Evolutionary conservation across 2,797 vertebrate species (phyloP), one percentile per base, ranked within the genome.

Genomic region (Girardinus metallicus): DNA sequence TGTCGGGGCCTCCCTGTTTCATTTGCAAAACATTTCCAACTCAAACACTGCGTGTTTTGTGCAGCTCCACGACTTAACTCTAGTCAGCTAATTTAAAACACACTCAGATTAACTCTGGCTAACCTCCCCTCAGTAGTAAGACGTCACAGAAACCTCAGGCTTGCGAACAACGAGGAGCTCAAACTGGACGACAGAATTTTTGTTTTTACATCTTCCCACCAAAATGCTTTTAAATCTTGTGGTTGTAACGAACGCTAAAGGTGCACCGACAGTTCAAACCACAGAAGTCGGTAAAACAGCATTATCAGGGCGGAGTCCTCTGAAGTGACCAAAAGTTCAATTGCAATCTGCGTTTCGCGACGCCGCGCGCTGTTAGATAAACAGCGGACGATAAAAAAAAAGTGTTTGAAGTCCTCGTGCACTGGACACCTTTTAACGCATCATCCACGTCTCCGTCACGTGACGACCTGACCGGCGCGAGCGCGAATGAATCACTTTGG

Each of bases 311-410:
- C 2, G 68, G 83, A 34, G 79, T 51, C 39, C 34, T 46, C 79
- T 77, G 62, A 81, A 68, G 49, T 78, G 86, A 53, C 72, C 86
- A 93, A 93, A 91, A 86, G 90, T 90, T 91, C 82, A 90, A 74
- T 77, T 82, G 57, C 88, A 87, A 89, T 94, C 84, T 83, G n/a
- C 71, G 77, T 74, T 80, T 44, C 77, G 51, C 44, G 66, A 73
- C 29, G 73, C 74, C 80, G 74, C 74, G 86, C 1, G 11, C 66
- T 53, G 76, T 13, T 29, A n/a, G 4, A 86, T 88, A 87, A 87
- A 88, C 84, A 85, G 84, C 80, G 34, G 83, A 31, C 79, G 64
- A 85, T 90, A 87, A 91, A 51, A 43, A n/a, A 93, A 51, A 93
- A 80, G 5, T 1, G 18, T 86, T 76, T 89, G 80, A 90, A 83